Evolutionary conservation across 2,797 vertebrate species (phyloP), one percentile per base, ranked within the genome.

Genomic region (Lycodopsis pacificus): DNA sequence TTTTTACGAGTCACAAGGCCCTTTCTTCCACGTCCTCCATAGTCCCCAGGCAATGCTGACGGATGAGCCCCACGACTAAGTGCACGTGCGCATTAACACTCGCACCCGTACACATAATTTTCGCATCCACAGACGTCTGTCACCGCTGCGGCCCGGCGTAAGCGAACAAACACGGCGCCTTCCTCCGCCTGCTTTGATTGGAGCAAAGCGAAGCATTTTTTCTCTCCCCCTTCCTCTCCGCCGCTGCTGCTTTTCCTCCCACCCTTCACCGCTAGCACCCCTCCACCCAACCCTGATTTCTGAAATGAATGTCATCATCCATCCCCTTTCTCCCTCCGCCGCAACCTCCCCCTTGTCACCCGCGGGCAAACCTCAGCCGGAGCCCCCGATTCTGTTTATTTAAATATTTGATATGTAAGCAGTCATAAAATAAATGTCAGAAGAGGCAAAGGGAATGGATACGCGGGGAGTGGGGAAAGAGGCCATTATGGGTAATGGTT

Each of bases 391-490:
- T 92, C 88, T 91, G 93, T 95, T 95, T 95, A 95, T 95, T 95
- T 95, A 95, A 95, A 95, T 95, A 95, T 95, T 94, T 94, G 91
- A 95, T 94, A 94, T 94, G 93, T 91, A 94, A 94, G 93, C 92
- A 93, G 94, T 93, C 93, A 92, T 94, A 93, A 95, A 95, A 94
- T 92, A 94, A 94, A 94, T 95, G 94, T 94, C 94, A 95, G 89
- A 90, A 90, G 86, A 89, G 86, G 79, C 67, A 81, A 88, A 75
- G 82, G 85, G 79, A 90, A 91, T 88, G 84, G 86, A 89, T 92
- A 85, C 73, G 89, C 34, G 9, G 74, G 63, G 71, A 71, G 82
- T 69, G 72, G 74, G 79, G 83, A 86, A 76, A 71, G 84, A 88
- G 89, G 86, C 84, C 85, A 93, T 94, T 94, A 95, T 67, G 86